These are phyloP conservation scores for Cheilosia soror DNA, from an alignment of 2,888 invertebrate genomes.

Conservation along the genomic window DNA sequence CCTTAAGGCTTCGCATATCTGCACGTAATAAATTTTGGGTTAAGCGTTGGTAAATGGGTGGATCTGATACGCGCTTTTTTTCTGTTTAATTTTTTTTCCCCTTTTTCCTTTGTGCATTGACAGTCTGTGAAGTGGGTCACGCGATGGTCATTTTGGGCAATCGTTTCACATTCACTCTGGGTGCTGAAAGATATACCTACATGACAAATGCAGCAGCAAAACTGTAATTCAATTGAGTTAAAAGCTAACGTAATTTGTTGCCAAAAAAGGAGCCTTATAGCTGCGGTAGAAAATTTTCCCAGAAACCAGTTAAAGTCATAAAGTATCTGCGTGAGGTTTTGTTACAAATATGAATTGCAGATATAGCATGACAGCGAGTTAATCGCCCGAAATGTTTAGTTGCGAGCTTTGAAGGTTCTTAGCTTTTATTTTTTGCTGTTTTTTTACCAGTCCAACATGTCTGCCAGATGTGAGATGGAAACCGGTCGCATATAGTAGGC, in stretches of 20 bases:
- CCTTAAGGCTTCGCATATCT: slow-evolving; percentile 62
- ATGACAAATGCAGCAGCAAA: slow-evolving; percentile 49
- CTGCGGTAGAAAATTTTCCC: slow-evolving; percentile 11
- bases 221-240: slow-evolving; percentile 19
- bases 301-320: slow-evolving; percentile 23
- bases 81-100: too few relatives aligned
- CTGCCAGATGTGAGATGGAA: slow-evolving; percentile 26
- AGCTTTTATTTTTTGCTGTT: slow-evolving; percentile 12
- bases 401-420: slow-evolving; percentile 29
- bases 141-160: slow-evolving; percentile 32
- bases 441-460: not conserved
- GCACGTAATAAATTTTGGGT: slow-evolving; percentile 68
- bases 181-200: slow-evolving; percentile 41
- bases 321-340: not conserved
- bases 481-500: slow-evolving; percentile 12
- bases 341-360: slow-evolving; percentile 34
- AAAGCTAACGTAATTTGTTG: not conserved
- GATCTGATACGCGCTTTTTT: slow-evolving; percentile 28
- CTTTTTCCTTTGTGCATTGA: slow-evolving; percentile 3
- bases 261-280: slow-evolving; percentile 36
- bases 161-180: slow-evolving; percentile 35
- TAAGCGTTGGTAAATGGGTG: slow-evolving; percentile 29
- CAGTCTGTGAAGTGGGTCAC: slow-evolving; percentile 48
- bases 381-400: slow-evolving; percentile 13
- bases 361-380: slow-evolving; percentile 40